Evolutionary conservation across 2,888 invertebrate genomes (phyloP).

Genomic region (Andrena dorsata): DNA sequence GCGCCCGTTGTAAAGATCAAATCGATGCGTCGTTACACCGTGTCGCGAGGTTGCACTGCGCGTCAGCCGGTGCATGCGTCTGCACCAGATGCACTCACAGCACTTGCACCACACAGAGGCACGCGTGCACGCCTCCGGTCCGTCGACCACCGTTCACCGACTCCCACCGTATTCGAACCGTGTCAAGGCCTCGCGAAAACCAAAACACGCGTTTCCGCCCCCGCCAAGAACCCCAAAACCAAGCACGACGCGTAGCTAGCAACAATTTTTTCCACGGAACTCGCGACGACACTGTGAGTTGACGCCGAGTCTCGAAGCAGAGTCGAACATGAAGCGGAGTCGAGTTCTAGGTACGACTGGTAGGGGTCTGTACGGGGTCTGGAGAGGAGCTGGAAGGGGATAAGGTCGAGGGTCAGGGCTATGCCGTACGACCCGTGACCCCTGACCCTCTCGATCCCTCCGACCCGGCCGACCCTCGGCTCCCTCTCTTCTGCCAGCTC

Average conservation of each 20-base stretch:
- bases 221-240: not conserved
- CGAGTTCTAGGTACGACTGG: conserved; percentile 72
- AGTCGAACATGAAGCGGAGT: conserved; percentile 70
- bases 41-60: conserved; percentile 47
- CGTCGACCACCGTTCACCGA: conserved; percentile 5
- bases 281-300: conserved; percentile 33
- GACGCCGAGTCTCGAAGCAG: conserved; percentile 56
- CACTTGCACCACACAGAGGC: conserved; percentile 30
- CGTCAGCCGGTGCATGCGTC: conserved; percentile 35
- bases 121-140: not conserved
- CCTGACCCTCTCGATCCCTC: conserved; percentile 81
- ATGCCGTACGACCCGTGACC: conserved; percentile 83
- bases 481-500: conserved; percentile 29
- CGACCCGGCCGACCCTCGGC: conserved; percentile 76
- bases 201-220: not conserved
- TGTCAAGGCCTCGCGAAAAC: conserved; percentile 38
- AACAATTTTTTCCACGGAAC: conserved; percentile 11
- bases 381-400: conserved; percentile 68
- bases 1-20: conserved; percentile 54
- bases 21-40: conserved; percentile 59
- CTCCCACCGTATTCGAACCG: conserved; percentile 19
- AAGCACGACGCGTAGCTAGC: not conserved
- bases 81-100: conserved; percentile 48
- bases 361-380: conserved; percentile 70
- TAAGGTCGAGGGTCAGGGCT: conserved; percentile 82